Evolutionary conservation across 30 jellyfish, hydroid and myxozoan genomes (phyloP), one percentile per base, ranked within the genome.

Genomic region (Aurelia sp.): DNA sequence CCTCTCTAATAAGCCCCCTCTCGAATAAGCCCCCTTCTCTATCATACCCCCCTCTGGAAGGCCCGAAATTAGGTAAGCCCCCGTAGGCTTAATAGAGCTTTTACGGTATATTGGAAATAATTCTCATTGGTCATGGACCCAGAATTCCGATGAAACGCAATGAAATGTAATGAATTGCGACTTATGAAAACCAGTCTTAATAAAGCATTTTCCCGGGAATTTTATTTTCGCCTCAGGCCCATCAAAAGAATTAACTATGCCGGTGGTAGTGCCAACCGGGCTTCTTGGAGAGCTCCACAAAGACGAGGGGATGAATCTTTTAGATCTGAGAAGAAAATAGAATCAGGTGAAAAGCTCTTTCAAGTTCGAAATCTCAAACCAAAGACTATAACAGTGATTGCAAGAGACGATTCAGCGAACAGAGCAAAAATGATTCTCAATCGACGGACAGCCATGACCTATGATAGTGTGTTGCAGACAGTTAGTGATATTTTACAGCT

Each of bases 321-420:
- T 20, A 75, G 50, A 13, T 55, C 44, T 17, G 73, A 66, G 37
- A 79, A 30, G 70, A 64, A 66, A 76, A 51, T n/a, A 13, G 92
- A 90, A 2, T 31, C 86, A 0, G 91, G 71, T 19, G 95, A 72
- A 40, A 68, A 70, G 35, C 82, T 91, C 57, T 91, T 91, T 66
- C 86, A 71, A 44, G 66, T 57, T 13, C 73, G 94, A 17, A 62
- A 86, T 52, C 62, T 85, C 48, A 85, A 91, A 67, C 89, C 93
- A 9, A 85, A 86, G 37, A 30, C 90, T 11, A 51, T 91, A 2
- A 91, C 92, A 35, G 85, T 91, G 50, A 79, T 91, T 23, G 92
- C 96, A 27, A 91, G 64, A 68, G 93, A 85, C 11, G 90, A 91
- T 64, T 48, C 90, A 4, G 60, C 86, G 71, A 91, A 91, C 51